Percentiles rank a stretch among this genome's conserved stretches.
Evolutionary conservation across 2,888 invertebrate genomes (phyloP).

Genomic region (Melitaea athalia): DNA sequence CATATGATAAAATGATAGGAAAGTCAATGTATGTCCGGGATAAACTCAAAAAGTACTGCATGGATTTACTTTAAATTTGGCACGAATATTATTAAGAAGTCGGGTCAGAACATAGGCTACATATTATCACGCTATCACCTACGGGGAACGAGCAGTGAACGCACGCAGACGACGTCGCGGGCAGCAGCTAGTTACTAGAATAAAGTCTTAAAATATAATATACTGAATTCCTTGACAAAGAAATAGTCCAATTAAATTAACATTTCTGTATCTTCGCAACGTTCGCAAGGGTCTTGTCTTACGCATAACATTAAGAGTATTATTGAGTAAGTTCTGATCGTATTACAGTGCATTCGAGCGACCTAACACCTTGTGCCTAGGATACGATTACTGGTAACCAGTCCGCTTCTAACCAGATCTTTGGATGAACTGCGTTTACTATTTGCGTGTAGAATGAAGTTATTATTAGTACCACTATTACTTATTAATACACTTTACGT

Average conservation of each 20-base stretch:
- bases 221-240: background rate
- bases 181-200: no score
- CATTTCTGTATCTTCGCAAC: background rate
- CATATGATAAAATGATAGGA: no score
- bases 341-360: constrained; percentile 27
- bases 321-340: constrained; percentile 15
- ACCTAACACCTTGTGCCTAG: constrained; percentile 16
- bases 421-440: background rate
- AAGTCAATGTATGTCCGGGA: no score
- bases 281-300: background rate
- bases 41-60: no score
- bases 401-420: constrained; percentile 8
- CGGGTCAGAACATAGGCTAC: no score
- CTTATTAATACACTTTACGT: background rate
- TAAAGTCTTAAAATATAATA: background rate
- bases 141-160: no score
- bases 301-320: constrained; percentile 5
- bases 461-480: background rate
- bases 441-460: background rate
- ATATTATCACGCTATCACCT: no score
- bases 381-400: constrained; percentile 14
- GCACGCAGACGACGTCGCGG: no score
- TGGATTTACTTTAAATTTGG: no score
- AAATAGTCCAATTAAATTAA: background rate
- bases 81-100: no score